Base-by-base conservation (phyloP, 1,140 invertebrate species). In the Drosophila jambulina region DNA sequence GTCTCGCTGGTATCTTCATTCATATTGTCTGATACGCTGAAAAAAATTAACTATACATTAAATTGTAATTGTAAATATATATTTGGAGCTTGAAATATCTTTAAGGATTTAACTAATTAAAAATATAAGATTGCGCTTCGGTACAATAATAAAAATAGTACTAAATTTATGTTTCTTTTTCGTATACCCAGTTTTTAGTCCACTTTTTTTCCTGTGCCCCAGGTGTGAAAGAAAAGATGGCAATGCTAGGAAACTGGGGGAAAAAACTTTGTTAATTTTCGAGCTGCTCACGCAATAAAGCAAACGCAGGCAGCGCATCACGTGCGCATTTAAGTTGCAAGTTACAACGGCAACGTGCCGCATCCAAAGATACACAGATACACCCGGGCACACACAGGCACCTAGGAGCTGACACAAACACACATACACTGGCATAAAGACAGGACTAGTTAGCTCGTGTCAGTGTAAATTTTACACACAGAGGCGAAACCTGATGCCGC, bases 301-400 rank as follows among this genome's bases (percentile, higher is more conserved):
- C 84, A 88, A 77, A 67, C 80, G 64, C 57, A 74, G 68, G 68
- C 84, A 78, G 76, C 74, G 84, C 74, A 80, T 88, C 84, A 87
- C 84, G 84, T 87, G 84, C 84, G 84, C 77, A 84, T 87, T 87
- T 87, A 87, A 87, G 84, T 87, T 87, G 84, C 84, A 84, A 88
- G 84, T 87, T 87, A 87, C 84, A 87, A 69, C 65, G 74, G 64
- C 77, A 88, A 88, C 84, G 84, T 87, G 84, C 68, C 59, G 57
- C 64, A 53, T 59, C 60, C 58, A 72, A 49, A 67, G 25, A 74
- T 43, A 82, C 57, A 67, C 19, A 53, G 21, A 71, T 46, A 71
- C 34, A 62, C 21, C 48, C 12, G 71, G n/a, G 68, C 38, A 53
- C 64, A 78, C 17, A 27, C 25, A 27, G 42, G 49, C 27, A 65